Conservation (phyloP, 2,113 vertebrate species). For the Apaloderma vittatum region DNA sequence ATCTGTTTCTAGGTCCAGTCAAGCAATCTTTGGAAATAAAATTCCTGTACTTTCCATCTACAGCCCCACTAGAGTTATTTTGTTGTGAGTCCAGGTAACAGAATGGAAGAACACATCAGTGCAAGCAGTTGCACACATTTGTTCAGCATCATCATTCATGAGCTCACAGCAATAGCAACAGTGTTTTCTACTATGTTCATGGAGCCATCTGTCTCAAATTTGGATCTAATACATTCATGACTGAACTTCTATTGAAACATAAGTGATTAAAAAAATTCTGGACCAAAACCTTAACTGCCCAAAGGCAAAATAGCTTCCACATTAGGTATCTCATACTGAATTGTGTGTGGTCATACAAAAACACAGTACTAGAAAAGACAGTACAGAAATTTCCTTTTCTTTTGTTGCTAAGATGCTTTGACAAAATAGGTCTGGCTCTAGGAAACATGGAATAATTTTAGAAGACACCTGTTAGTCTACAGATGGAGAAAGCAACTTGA, state of each 20-base stretch:
- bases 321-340: neutral
- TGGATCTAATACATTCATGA: neutral
- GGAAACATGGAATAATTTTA: neutral
- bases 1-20: neutral
- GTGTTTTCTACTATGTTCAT: neutral
- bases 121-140: neutral
- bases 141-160: neutral
- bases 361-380: neutral
- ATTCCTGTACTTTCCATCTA: neutral
- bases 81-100: neutral
- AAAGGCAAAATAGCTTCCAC: neutral
- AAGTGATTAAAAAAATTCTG: neutral
- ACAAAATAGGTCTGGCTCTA: neutral
- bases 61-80: neutral
- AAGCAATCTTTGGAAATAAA: slow-evolving; percentile 25
- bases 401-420: neutral
- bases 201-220: neutral
- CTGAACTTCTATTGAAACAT: neutral
- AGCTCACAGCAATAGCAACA: neutral
- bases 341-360: neutral
- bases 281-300: neutral
- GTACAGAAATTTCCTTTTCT: neutral
- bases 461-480: neutral
- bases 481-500: neutral
- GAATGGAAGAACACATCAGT: neutral